These are phyloP conservation scores for Saguinus imperator DNA, from an alignment of 2,113 vertebrate species.

Conservation along the genomic window DNA sequence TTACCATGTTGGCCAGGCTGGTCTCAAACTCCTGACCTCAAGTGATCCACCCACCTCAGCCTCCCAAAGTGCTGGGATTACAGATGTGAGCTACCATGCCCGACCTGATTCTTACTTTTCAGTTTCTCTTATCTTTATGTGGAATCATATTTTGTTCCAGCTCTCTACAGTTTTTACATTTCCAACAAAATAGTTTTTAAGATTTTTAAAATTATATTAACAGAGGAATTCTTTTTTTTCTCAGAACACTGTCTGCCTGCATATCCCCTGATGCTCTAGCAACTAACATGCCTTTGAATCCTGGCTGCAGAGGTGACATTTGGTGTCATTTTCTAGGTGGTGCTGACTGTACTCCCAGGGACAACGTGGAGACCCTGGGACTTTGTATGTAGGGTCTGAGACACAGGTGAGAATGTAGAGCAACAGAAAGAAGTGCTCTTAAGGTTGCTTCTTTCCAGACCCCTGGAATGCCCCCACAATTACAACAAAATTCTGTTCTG, in stretches of 20 bases:
- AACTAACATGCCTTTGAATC: neutral
- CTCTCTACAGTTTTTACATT: neutral
- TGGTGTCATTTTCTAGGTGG: neutral
- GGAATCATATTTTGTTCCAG: neutral
- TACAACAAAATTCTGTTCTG: neutral
- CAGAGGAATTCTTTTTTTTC: neutral
- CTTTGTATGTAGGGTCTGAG: neutral
- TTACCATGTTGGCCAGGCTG: no score
- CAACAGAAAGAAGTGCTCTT: neutral
- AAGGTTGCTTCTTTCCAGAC: neutral
- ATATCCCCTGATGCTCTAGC: neutral
- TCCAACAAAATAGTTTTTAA: slow-evolving; percentile 8
- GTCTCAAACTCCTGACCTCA: no score
- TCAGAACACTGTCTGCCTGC: neutral
- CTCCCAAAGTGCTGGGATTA: no score
- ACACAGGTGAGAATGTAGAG: neutral
- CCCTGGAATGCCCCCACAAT: neutral
- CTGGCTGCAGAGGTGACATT: neutral
- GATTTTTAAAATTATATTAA: neutral
- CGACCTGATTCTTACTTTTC: neutral
- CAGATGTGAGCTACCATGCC: no score
- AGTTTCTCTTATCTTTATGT: neutral
- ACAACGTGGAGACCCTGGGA: neutral
- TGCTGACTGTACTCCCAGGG: neutral
- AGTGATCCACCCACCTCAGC: no score